phyloP scores from a whole-genome alignment of 1,140 invertebrate genomes.

The Caerostris extrusa region DNA sequence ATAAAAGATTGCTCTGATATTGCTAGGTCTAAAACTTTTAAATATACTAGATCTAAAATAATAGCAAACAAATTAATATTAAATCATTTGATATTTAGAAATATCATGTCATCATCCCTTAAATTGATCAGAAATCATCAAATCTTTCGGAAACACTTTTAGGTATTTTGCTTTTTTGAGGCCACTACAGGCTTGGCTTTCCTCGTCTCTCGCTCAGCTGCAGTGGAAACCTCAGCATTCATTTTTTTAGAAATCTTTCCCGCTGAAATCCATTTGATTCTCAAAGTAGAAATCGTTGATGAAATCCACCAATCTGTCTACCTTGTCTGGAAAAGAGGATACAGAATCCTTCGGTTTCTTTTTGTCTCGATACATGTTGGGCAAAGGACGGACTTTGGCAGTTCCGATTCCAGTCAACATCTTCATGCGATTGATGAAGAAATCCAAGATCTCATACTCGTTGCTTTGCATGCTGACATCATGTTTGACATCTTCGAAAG shows the following conservation, averaged over 20 bases:
- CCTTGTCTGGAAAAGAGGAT: slow-evolving; percentile 80
- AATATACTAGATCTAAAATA: no score
- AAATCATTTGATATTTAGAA: no score
- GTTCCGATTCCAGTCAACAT: slow-evolving; percentile 75
- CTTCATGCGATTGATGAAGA: slow-evolving; percentile 79
- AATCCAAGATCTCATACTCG: slow-evolving; percentile 81
- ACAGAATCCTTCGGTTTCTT: slow-evolving; percentile 79
- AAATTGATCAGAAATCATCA: slow-evolving; percentile 65
- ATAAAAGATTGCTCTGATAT: no score
- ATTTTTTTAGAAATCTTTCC: slow-evolving; percentile 78
- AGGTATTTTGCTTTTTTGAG: slow-evolving; percentile 63
- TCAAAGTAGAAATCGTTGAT: slow-evolving; percentile 82
- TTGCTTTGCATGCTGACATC: slow-evolving; percentile 80
- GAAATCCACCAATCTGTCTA: slow-evolving; percentile 81
- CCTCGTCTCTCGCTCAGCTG: background rate
- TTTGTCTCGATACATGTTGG: slow-evolving; percentile 32
- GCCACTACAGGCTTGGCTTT: slow-evolving; percentile 62
- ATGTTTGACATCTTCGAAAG: slow-evolving; percentile 80
- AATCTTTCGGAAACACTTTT: slow-evolving; percentile 63
- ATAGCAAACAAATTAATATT: no score
- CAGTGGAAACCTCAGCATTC: background rate
- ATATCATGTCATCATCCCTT: background rate
- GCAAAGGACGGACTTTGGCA: slow-evolving; percentile 43
- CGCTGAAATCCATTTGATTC: slow-evolving; percentile 79
- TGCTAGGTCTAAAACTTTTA: no score